Base-by-base conservation (phyloP, 2,113 vertebrate genomes). In the Hoplias malabaricus region DNA sequence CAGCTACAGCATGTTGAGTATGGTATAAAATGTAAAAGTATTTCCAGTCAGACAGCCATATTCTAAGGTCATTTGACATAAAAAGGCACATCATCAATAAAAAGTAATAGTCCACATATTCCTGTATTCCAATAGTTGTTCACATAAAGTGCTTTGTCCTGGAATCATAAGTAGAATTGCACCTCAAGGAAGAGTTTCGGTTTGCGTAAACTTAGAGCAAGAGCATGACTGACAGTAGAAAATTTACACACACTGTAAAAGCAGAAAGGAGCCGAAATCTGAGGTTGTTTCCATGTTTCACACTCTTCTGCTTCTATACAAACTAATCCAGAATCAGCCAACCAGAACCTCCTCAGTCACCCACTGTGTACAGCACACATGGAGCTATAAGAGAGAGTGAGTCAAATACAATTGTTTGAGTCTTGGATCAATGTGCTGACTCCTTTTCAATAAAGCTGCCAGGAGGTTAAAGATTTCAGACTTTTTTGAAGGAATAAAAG, bases 381-480 rank as follows among this genome's bases (percentile, higher is more conserved):
- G 68, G 31, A 16, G 34, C 29, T 48, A 16, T 1, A 13, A 19
- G 25, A 72, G 34, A 61, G 19, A 36, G 62, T 62, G 27, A 40
- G n/a, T n/a, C 16, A 48, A 31, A 63, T 43, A 13, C 31, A 25
- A 61, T 25, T 61, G 53, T 29, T 36, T 9, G 14, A 10, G 31
- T 62, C 12, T 25, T 62, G 57, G 43, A 48, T 34, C 19, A 21
- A 21, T 48, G 29, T 48, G 12, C n/a, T 34, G 14, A 23, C 33
- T 62, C 21, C n/a, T 48, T 48, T 43, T 40, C 5, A 13, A 13
- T 42, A 29, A 46, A 62, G 31, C 21, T 34, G 40, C 46, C 31
- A 61, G 29, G 11, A n/a, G 71, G 42, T 62, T 63, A 62, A 74
- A 63, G 57, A 74, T 63, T 74, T 33, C 62, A 33, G 11, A n/a